Conservation (phyloP, 2,888 invertebrate species). For the Lomographa bimaculata region DNA sequence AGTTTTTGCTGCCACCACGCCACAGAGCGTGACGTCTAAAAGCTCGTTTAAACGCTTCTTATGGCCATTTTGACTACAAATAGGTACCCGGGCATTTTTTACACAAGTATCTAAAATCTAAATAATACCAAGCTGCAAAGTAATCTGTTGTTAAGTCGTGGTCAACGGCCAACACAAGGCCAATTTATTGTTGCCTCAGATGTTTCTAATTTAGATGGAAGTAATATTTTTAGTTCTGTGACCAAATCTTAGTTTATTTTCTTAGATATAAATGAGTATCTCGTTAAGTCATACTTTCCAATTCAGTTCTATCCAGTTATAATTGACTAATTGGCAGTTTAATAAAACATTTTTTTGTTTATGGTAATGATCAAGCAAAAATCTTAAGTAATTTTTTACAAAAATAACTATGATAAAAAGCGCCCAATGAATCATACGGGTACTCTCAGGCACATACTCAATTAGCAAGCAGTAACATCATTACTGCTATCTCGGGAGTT, state of each 20-base stretch:
- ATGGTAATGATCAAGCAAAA: too few relatives aligned
- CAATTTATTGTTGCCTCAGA: slow-evolving; percentile 50
- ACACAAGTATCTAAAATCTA: slow-evolving; percentile 56
- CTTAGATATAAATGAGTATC: too few relatives aligned
- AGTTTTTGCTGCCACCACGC: slow-evolving; percentile 65
- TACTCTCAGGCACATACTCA: slow-evolving; percentile 40
- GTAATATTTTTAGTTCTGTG: slow-evolving; percentile 1
- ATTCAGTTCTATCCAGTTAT: background rate
- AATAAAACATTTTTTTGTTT: background rate
- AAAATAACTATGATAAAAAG: slow-evolving; percentile 6
- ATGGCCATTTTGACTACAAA: slow-evolving; percentile 54
- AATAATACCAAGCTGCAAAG: slow-evolving; percentile 61
- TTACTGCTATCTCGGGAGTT: slow-evolving; percentile 48
- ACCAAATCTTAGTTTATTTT: background rate
- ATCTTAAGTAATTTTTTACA: background rate
- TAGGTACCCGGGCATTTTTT: slow-evolving; percentile 59
- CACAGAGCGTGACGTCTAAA: slow-evolving; percentile 73
- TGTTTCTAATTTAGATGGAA: slow-evolving; percentile 34
- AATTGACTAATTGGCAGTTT: background rate
- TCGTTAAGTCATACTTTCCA: too few relatives aligned
- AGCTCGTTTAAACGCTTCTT: slow-evolving; percentile 78
- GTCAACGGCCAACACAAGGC: slow-evolving; percentile 65
- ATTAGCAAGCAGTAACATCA: slow-evolving; percentile 49
- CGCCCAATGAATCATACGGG: slow-evolving; percentile 15
- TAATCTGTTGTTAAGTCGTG: slow-evolving; percentile 57